Evolutionary conservation across 2,888 invertebrate genomes (phyloP), one percentile per base, ranked within the genome.

Genomic region (Pandemis heparana): DNA sequence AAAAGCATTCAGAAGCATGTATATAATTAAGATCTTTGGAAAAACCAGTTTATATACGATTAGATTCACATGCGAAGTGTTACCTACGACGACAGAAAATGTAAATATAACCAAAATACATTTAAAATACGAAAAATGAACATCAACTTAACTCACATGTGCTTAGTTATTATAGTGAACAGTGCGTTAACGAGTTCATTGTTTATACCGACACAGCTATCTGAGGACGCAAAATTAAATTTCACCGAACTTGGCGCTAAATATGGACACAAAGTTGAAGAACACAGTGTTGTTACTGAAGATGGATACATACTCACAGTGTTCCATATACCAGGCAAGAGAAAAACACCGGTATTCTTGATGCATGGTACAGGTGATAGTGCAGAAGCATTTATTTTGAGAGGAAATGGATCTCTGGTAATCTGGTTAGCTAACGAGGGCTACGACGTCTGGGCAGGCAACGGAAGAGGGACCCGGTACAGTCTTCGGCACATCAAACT

Each of bases 231-330:
- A n/a, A 38, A n/a, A 7, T 65, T 83, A 5, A 84, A 83, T 48
- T 86, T 85, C 59, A 83, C 82, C 12, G 79, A 81, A 74, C 60
- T 85, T 4, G 72, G 79, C 2, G 61, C 67, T 9, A 85, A 85
- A 77, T 83, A 85, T 61, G 81, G 82, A 41, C 80, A 79, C 41
- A 43, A 48, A 0, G 66, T 74, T 6, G 71, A 79, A 62, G 82
- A 84, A 39, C 48, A 71, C 18, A 65, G 46, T 59, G 70, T 71
- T 9, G 23, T 23, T n/a, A 56, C 56, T 56, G 56, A 56, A 10
- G 56, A 56, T 56, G 56, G 56, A 56, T 23, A 56, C 23, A 56
- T 56, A 9, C 56, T 56, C 23, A 56, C 56, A 23, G 23, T 56
- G 12, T 56, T 56, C 56, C 56, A 12, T 23, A 23, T 56, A 10